Base-by-base conservation (phyloP, 2,888 invertebrate species). In the Ctena decussata region DNA sequence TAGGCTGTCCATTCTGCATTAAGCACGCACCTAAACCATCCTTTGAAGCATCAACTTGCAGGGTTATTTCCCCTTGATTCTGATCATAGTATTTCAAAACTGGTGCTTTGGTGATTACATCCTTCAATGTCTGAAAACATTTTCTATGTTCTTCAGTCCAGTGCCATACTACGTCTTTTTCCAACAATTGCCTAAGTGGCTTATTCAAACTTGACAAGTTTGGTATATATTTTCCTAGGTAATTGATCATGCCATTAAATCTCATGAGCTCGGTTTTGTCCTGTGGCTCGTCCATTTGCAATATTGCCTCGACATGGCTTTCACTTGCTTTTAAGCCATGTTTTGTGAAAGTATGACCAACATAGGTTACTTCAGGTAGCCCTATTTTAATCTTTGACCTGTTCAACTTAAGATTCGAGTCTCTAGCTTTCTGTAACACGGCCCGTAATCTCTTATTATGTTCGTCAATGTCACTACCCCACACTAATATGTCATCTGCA, bases 401-500 rank as follows among this genome's bases (percentile, higher is more conserved):
- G 44, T 90, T 90, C 0, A 90, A 70, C 27, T 70, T 78, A 12
- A 89, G 39, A 27, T 75, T 70, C 15, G 57, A 79, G 44, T 89
- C 72, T 8, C 69, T 46, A 27, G 73, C 76, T 24, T 81, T 24
- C 32, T 80, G 8, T 1, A 91, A 60, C 6, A 84, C 88, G 12
- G 32, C 44, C 12, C 37, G 37, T 18, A 89, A 69, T 49, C 88
- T 90, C 21, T n/a, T 60, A 60, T 91, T 88, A 65, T 90, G 86
- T 41, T 89, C 84, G 70, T 70, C 75, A 30, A 69, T 44, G 24
- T 82, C 78, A 24, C 69, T 27, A 1, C 84, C 87, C 70, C 75
- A 90, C 5, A 85, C 71, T 8, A 86, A 70, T 21, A 87, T 80
- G 49, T 90, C 85, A 78, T 89, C 91, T 8, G 85, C 87, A 35